Base-by-base conservation (phyloP, 1,140 invertebrate species). In the Hycleus cichorii region DNA sequence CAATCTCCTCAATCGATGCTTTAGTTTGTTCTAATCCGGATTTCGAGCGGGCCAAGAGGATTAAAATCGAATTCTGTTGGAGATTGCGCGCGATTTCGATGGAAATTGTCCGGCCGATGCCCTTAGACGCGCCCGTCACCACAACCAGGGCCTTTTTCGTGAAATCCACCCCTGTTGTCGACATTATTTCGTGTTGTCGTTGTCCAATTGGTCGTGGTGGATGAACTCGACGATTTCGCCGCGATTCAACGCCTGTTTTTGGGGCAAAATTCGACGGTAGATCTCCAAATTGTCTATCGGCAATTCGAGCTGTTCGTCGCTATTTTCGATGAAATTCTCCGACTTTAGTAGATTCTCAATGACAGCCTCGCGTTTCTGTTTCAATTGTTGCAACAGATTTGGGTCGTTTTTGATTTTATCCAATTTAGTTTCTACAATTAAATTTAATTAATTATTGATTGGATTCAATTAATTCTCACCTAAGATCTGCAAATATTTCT, bases 81-180 rank as follows among this genome's bases (percentile, higher is more conserved):
- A 67, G 38, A 38, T 54, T 50, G 51, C 80, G 77, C 0, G 86
- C 76, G 58, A 93, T 78, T 69, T 86, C 83, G 11, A 84, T 72
- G 25, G 90, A 86, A 47, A 95, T 81, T 62, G 84, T 80, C 60
- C 81, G 79, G 8, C 94, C 94, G 57, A 97, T 91, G 38, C 94
- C 94, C 69, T 87, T 83, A 59, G 90, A 93, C 0, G 92, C 92
- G 26, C 94, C 94, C 7, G 91, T 91, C 5, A 97, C 75, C 6
- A 93, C 66, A 57, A 80, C 76, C 60, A 78, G 80, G 4, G 76
- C 78, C 50, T 76, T 69, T 61, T 70, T 69, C 3, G 57, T 58
- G 51, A 81, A 73, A 67, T 79, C 73, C 56, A 59, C 62, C 4
- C 32, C 32, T 32, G 7, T 7, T 42, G 42, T 54, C 26, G 39